Conservation (phyloP, 2,113 vertebrate genomes). For the Poeciliopsis turrubarensis region DNA sequence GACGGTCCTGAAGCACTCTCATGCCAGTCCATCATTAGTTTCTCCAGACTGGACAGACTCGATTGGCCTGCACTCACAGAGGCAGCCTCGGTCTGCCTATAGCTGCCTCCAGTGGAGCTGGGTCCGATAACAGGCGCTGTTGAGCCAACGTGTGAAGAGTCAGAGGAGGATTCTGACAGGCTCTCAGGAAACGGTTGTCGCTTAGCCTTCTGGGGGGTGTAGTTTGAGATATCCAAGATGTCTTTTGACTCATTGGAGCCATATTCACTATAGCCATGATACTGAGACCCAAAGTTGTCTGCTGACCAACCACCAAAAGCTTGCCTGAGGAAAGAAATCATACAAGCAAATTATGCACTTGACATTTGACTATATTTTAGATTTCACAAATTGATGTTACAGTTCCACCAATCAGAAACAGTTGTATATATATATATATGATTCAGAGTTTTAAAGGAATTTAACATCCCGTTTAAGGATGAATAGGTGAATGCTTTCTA, state of each 20-base stretch:
- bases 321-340: constrained; percentile 70
- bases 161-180: constrained; percentile 94
- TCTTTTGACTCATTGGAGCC: constrained; percentile 94
- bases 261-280: constrained; percentile 90
- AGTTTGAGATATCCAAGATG: constrained; percentile 99
- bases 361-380: neutral
- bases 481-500: too few species aligned
- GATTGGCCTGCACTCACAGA: constrained; percentile 87
- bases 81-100: constrained; percentile 84
- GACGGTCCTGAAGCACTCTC: constrained; percentile 92
- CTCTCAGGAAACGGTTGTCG: constrained; percentile 90
- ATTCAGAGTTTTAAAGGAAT: too few species aligned
- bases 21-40: constrained; percentile 99
- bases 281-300: constrained; percentile 89
- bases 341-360: constrained; percentile 11
- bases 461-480: too few species aligned
- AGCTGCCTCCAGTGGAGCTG: constrained; percentile 68
- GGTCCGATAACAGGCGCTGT: constrained; percentile 62
- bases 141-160: constrained; percentile 93
- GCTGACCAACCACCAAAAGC: constrained; percentile 87
- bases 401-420: too few species aligned
- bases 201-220: constrained; percentile 98
- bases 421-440: too few species aligned
- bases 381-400: neutral
- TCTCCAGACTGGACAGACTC: constrained; percentile 97